phyloP scores from a whole-genome alignment of 2,113 vertebrate genomes.

The Carassius auratus region DNA sequence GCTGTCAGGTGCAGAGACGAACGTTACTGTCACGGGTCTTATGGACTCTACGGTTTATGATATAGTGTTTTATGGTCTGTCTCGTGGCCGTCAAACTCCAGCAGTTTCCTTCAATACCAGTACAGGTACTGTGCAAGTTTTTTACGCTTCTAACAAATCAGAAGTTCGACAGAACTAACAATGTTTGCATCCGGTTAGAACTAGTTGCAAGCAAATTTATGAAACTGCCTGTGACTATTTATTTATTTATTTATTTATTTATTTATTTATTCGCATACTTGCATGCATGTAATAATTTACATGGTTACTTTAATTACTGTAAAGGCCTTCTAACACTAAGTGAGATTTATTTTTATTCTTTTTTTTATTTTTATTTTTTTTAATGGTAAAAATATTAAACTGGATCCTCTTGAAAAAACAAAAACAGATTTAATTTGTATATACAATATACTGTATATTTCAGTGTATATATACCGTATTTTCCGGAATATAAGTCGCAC shows the following conservation, averaged over 20 bases:
- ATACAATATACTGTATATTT: too few relatives aligned
- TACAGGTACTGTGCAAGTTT: constrained; percentile 76
- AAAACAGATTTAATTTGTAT: too few relatives aligned
- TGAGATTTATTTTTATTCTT: too few relatives aligned
- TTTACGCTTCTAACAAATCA: constrained; percentile 46
- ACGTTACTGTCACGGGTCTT: constrained; percentile 69
- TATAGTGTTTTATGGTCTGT: constrained; percentile 75
- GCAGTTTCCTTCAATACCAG: constrained; percentile 69
- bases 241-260: not conserved
- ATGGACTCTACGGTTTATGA: constrained; percentile 76
- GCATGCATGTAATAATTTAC: not conserved
- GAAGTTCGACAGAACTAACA: not conserved
- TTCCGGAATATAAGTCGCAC: too few relatives aligned
- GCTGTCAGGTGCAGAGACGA: constrained; percentile 61
- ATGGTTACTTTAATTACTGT: not conserved
- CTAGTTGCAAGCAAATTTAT: not conserved
- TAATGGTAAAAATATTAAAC: not conserved
- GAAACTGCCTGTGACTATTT: not conserved
- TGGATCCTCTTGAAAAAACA: too few relatives aligned
- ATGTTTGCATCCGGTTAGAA: not conserved
- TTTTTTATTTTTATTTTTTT: too few relatives aligned
- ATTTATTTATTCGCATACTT: not conserved
- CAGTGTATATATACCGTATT: too few relatives aligned
- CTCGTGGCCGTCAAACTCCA: constrained; percentile 72
- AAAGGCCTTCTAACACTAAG: not conserved